phyloP scores from a whole-genome alignment of 2,797 vertebrate genomes.

The Furcifer pardalis region DNA sequence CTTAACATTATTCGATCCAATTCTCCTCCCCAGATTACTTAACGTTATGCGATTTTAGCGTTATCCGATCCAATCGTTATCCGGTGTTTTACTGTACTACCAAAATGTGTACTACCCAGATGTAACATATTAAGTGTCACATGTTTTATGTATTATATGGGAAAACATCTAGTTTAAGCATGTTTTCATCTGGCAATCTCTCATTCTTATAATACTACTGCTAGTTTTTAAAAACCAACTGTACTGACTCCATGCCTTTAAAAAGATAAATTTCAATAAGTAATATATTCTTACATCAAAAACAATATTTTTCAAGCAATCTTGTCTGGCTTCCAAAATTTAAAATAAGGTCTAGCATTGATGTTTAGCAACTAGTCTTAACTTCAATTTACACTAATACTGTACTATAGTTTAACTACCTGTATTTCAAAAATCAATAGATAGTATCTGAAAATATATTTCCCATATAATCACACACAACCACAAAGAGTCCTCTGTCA shows the following conservation, averaged over 20 bases:
- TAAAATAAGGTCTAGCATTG: not conserved
- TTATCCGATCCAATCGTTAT: too few relatives aligned
- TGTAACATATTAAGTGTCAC: conserved; percentile 3
- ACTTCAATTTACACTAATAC: not conserved
- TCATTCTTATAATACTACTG: not conserved
- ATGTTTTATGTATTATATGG: conserved; percentile 45
- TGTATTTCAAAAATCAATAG: not conserved
- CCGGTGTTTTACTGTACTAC: too few relatives aligned
- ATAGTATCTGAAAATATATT: not conserved
- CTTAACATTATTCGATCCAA: too few relatives aligned
- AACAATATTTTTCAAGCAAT: not conserved
- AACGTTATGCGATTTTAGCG: too few relatives aligned
- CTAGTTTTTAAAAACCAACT: not conserved
- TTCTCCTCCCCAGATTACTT: too few relatives aligned
- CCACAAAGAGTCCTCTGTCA: conserved; percentile 22
- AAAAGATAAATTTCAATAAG: not conserved
- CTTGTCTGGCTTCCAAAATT: not conserved
- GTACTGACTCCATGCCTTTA: not conserved
- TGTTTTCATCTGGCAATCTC: not conserved
- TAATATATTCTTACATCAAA: not conserved
- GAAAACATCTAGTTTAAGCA: not conserved
- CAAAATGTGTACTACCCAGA: conserved; percentile 38
- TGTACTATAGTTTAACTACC: not conserved
- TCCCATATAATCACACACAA: not conserved
- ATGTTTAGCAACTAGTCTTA: not conserved